Conservation (phyloP, 2,113 vertebrate genomes). For the Crypturellus undulatus region DNA sequence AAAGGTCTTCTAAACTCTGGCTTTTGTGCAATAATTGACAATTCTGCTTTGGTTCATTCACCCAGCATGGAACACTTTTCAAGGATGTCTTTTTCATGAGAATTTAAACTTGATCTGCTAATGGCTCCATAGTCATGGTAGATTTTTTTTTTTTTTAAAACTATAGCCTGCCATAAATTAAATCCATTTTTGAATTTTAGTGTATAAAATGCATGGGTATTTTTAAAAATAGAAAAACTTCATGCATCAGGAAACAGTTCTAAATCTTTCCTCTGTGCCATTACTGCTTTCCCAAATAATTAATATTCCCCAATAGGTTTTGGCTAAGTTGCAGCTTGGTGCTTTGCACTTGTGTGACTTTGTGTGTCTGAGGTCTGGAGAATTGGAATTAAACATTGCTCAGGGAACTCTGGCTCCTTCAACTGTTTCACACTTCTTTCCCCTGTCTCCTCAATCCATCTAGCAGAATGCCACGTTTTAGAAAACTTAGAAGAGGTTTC, state of each 20-base stretch:
- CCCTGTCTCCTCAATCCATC: neutral
- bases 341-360: neutral
- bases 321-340: neutral
- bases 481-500: neutral
- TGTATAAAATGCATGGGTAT: neutral
- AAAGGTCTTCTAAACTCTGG: neutral
- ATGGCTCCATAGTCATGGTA: neutral
- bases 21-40: neutral
- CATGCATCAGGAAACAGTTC: neutral
- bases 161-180: neutral
- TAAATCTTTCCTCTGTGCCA: neutral
- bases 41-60: neutral
- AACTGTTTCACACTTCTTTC: neutral
- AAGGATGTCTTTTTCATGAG: neutral
- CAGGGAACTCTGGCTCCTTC: neutral
- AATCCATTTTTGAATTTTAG: neutral
- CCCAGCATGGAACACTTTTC: neutral
- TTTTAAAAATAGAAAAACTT: neutral
- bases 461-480: neutral
- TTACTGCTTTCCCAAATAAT: conserved; percentile 47
- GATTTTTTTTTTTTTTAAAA: neutral
- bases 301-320: conserved; percentile 39
- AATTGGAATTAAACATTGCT: neutral
- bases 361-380: neutral
- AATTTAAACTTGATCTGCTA: neutral